Percentiles rank a stretch among this genome's conserved stretches.
Evolutionary conservation across 2,113 vertebrate species (phyloP).

Genomic region (Sclerurus mexicanus): DNA sequence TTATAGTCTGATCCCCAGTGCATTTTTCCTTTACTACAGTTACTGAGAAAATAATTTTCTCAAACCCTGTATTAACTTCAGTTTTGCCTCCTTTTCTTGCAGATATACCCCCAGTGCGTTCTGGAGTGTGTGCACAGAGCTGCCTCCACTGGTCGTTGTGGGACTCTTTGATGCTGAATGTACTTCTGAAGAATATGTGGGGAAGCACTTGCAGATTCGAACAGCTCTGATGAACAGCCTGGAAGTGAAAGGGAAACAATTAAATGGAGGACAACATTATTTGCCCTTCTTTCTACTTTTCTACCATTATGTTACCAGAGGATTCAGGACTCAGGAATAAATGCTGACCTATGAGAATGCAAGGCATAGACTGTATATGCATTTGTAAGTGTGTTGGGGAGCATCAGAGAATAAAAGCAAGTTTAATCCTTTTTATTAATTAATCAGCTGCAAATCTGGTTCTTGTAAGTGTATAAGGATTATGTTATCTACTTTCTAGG

Average conservation of each 20-base stretch:
- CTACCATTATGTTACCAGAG: background rate
- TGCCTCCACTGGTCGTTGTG: fast-evolving
- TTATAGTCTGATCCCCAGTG: background rate
- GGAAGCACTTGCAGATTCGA: background rate
- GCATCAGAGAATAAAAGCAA: background rate
- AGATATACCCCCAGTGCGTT: fast-evolving
- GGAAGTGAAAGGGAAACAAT: background rate
- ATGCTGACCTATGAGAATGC: background rate
- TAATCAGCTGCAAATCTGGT: background rate
- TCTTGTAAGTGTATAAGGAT: background rate
- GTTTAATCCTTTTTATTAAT: background rate
- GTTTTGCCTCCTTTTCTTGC: background rate
- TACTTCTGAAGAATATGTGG: fast-evolving
- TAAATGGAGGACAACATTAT: background rate
- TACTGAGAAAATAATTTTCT: background rate
- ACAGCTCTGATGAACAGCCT: background rate
- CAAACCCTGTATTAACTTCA: background rate
- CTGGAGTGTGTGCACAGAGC: fast-evolving
- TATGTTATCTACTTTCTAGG: background rate
- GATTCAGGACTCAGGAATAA: background rate
- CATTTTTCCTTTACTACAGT: background rate
- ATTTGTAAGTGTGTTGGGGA: background rate
- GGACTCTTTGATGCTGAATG: background rate
- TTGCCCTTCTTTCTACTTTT: background rate
- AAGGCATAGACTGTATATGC: background rate